Percentiles rank a stretch among this genome's conserved stretches.
These are phyloP conservation scores for Leptopilina myrica DNA, from an alignment of 2,888 invertebrate genomes.

Conservation along the genomic window DNA sequence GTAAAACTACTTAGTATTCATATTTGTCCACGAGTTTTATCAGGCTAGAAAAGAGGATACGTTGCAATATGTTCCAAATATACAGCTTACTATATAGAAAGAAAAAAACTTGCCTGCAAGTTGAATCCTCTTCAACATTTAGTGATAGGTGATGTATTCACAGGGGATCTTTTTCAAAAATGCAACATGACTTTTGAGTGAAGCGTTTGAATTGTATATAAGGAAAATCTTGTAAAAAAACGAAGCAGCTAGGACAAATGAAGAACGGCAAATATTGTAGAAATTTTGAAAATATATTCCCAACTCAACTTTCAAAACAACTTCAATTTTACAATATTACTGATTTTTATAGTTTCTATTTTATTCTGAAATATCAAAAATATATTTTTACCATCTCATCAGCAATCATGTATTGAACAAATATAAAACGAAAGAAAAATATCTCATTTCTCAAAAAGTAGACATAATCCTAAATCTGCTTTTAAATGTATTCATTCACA, in stretches of 20 bases:
- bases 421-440: too few relatives aligned
- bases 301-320: not conserved
- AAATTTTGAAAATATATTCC: constrained; percentile 5
- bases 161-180: not conserved
- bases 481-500: too few relatives aligned
- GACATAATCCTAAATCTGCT: too few relatives aligned
- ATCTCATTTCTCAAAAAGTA: too few relatives aligned
- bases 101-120: not conserved
- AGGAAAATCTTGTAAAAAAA: constrained; percentile 21
- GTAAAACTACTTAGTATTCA: constrained; percentile 10
- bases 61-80: not conserved
- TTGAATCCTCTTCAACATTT: not conserved
- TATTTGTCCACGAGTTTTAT: constrained; percentile 7
- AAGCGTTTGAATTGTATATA: constrained; percentile 4
- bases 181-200: not conserved
- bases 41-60: not conserved
- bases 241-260: not conserved
- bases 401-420: too few relatives aligned
- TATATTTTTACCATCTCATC: too few relatives aligned
- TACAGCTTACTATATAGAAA: not conserved
- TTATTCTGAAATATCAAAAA: too few relatives aligned
- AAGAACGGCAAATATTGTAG: not conserved
- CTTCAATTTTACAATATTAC: too few relatives aligned
- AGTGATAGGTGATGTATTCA: not conserved
- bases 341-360: too few relatives aligned